Evolutionary conservation across 1,140 invertebrate genomes (phyloP), one percentile per base, ranked within the genome.

Genomic region (Drosophila ogumai): DNA sequence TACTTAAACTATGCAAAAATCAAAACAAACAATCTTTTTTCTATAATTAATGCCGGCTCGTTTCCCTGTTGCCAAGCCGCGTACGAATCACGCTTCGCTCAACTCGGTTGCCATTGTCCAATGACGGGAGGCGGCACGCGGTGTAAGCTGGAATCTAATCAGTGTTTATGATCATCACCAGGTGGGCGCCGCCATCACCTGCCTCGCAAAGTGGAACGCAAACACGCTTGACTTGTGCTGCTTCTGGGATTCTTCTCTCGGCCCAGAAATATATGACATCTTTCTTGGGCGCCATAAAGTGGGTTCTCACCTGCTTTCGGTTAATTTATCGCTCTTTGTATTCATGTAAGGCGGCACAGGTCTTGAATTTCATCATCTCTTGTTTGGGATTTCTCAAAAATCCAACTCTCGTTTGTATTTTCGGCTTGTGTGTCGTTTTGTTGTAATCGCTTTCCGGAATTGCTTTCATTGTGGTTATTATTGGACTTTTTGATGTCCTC

Each of bases 1-100:
- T 68, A 69, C 38, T 28, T 71, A 77, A 71, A 68, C 59, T 65
- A 69, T 84, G 57, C 64, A 80, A 80, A 81, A 66, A 69, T 50
- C 38, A 61, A 84, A 55, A 6, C 32, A 59, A 65, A 19, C 13
- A 9, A 32, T 66, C 31, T 43, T 6, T 43, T 43, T 47, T 60
- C 10, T 22, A 22, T 50, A 12, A 22, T 25, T 52, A 12, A 34
- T 52, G 36, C 17, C 15, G 9, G 6, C 13, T 46, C 25, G 25
- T 19, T 32, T 47, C 22, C 9, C 44, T 28, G 57, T 71, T 56
- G 67, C 17, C 75, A 61, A 38, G 60, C 9, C 17, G 32, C 32
- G n/a, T n/a, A 36, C 49, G 63, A 64, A 13, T 38, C 41, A 17
- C 10, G 31, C 32, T 34, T 25, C 19, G 25, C 59, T 54, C 36